Conservation (phyloP, 1,140 invertebrate genomes). For the Cyphomyrmex costatus region DNA sequence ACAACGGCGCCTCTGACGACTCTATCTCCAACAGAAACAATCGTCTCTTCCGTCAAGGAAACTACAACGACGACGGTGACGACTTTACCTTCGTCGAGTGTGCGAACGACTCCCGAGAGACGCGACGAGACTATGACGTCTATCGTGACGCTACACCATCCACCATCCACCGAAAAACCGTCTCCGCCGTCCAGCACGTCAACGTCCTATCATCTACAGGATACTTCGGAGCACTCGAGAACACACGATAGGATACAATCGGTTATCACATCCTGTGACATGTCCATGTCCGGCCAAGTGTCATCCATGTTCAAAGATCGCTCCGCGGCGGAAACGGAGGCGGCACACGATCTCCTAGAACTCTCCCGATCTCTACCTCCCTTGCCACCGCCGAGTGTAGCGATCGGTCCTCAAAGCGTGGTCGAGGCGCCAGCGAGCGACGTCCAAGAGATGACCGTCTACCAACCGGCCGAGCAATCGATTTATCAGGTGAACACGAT, state of each 20-base stretch:
- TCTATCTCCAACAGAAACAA: slow-evolving; percentile 9
- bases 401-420: slow-evolving; percentile 85
- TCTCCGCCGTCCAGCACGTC: slow-evolving; percentile 48
- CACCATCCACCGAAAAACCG: slow-evolving; percentile 17
- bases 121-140: background rate
- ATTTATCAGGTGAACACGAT: slow-evolving; percentile 84
- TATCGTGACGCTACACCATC: slow-evolving; percentile 1
- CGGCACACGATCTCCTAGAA: slow-evolving; percentile 94
- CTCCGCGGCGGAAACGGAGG: slow-evolving; percentile 93
- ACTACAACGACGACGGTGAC: slow-evolving; percentile 40
- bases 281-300: slow-evolving; percentile 40
- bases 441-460: slow-evolving; percentile 85
- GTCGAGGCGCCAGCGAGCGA: slow-evolving; percentile 85
- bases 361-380: slow-evolving; percentile 93
- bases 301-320: slow-evolving; percentile 87
- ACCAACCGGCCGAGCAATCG: slow-evolving; percentile 82
- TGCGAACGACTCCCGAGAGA: slow-evolving; percentile 23
- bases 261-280: slow-evolving; percentile 12
- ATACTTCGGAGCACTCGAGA: background rate
- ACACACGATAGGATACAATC: slow-evolving; percentile 41
- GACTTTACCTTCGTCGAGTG: slow-evolving; percentile 31
- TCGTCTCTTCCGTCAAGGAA: background rate
- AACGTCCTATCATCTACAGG: slow-evolving; percentile 48
- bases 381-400: slow-evolving; percentile 89
- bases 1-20: slow-evolving; percentile 8